Evolutionary conservation across 2,113 vertebrate species (phyloP), one percentile per base, ranked within the genome.

Genomic region (Brachirus orientalis): DNA sequence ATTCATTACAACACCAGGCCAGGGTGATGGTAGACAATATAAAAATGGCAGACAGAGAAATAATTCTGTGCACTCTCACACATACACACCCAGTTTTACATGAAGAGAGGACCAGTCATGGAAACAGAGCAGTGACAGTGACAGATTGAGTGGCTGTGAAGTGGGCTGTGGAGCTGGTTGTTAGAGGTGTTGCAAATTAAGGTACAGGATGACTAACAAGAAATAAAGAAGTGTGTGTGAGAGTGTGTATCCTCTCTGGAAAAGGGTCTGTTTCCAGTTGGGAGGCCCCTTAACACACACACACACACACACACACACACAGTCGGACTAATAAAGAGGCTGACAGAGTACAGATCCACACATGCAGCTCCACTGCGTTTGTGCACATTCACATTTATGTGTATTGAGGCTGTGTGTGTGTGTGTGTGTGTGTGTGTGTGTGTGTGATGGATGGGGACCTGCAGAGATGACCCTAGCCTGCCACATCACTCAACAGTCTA

Each of bases 141-240:
- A 90, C 80, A 88, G 88, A 92, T 87, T 82, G 87, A 90, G 88
- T 88, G 88, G 71, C 82, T 83, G 86, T 79, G 85, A 82, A 76
- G 78, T 61, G 51, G 74, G 58, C 83, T 80, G 87, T 20, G 36
- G 77, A 72, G 82, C 77, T 71, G 82, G 79, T 86, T 86, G 86
- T 89, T 88, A 83, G 84, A 90, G 81, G 90, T 89, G 90, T 90
- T 86, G 82, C 86, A 83, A 88, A 91, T 91, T 86, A 90, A 91
- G 77, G 69, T 51, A 77, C 80, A 75, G 60, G 74, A 75, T 46
- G 70, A 81, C 85, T 82, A 86, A 89, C 81, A 80, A 84, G 88
- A 86, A 89, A 91, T 87, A 84, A 84, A 88, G 85, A 82, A 74
- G 82, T 83, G 83, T 89, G 85, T 86, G 85, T 88, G 79, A 79